Conservation (phyloP, 2,797 vertebrate species). For the Microctenopoma stevenorrisi region DNA sequence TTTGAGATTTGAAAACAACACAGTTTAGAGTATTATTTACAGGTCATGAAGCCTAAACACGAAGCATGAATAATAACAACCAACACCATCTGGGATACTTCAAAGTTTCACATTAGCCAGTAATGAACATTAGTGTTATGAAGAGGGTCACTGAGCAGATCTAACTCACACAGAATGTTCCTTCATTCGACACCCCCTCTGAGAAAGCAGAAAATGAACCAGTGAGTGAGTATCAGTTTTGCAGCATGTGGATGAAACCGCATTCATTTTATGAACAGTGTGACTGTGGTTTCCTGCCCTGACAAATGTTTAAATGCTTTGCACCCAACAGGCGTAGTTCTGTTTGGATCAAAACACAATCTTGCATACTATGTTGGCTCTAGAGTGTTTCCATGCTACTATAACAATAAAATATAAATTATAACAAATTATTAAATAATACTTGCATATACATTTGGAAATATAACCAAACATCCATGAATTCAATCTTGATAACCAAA, state of each 20-base stretch:
- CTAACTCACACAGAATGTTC: slow-evolving; percentile 60
- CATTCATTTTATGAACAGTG: slow-evolving; percentile 50
- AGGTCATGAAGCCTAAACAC: slow-evolving; percentile 81
- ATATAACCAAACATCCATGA: neutral
- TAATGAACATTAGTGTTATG: slow-evolving; percentile 81
- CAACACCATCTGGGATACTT: slow-evolving; percentile 83
- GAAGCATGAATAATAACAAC: slow-evolving; percentile 81
- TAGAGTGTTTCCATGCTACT: neutral
- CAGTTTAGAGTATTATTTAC: slow-evolving; percentile 81
- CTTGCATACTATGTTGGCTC: neutral
- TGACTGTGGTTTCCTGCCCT: slow-evolving; percentile 28
- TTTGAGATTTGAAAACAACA: slow-evolving; percentile 74
- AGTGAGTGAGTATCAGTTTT: slow-evolving; percentile 49
- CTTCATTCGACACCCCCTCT: slow-evolving; percentile 52
- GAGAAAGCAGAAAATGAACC: slow-evolving; percentile 64
- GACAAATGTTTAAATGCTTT: slow-evolving; percentile 16
- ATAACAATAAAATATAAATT: neutral
- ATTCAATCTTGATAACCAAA: neutral
- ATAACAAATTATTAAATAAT: neutral
- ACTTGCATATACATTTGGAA: neutral
- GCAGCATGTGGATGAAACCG: slow-evolving; percentile 49
- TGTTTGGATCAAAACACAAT: slow-evolving; percentile 12
- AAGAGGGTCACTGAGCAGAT: slow-evolving; percentile 79
- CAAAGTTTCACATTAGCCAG: slow-evolving; percentile 81
- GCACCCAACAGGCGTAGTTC: neutral